A percentile compares a stretch with the other conserved stretches of the same genome.
phyloP scores from a whole-genome alignment of 2,888 invertebrate species.

The Cantharis flavilabris region DNA sequence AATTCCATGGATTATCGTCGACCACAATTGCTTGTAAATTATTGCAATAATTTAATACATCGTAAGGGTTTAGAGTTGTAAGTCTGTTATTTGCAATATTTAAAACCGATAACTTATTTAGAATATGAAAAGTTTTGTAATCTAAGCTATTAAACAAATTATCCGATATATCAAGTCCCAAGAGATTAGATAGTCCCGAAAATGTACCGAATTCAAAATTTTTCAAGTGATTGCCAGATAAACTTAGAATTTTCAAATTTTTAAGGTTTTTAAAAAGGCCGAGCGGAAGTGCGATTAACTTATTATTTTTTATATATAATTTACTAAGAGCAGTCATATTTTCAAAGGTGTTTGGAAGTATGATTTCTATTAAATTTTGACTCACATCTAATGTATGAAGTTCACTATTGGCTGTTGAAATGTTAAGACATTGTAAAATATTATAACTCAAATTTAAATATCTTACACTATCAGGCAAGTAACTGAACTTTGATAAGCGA shows the following conservation, averaged over 20 bases:
- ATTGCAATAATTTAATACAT: conserved; percentile 3
- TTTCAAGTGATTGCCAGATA: conserved; percentile 5
- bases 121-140: conserved; percentile 11
- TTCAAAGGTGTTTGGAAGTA: conserved; percentile 1
- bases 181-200: conserved; percentile 3
- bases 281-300: conserved; percentile 5
- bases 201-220: conserved; percentile 19
- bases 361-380: not conserved
- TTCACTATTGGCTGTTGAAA: not conserved
- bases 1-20: conserved; percentile 20
- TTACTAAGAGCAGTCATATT: not conserved
- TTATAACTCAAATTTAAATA: not conserved
- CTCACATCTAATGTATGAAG: conserved; percentile 1
- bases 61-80: conserved; percentile 4
- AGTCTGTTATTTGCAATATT: conserved; percentile 17
- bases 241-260: conserved; percentile 1
- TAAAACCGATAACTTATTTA: conserved; percentile 5
- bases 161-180: conserved; percentile 7
- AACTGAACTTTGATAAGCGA: not conserved
- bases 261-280: conserved; percentile 6
- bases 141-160: conserved; percentile 5
- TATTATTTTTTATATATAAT: conserved; percentile 11
- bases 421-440: not conserved
- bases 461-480: not conserved
- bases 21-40: not conserved